Conservation (phyloP, 2,797 vertebrate species). For the Sardinella longiceps region DNA sequence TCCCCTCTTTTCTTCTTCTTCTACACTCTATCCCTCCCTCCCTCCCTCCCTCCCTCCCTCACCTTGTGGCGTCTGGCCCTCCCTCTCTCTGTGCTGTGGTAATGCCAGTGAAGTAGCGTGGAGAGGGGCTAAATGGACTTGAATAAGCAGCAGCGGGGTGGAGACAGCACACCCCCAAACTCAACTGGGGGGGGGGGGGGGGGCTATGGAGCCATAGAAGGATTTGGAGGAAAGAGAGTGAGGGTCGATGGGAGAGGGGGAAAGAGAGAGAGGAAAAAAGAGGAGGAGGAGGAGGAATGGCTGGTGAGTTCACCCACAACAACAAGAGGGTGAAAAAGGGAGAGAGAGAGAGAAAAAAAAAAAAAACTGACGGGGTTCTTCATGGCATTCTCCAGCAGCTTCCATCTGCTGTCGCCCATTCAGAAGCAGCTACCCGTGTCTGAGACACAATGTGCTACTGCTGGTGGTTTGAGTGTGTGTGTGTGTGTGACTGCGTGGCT, state of each 20-base stretch:
- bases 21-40: not conserved
- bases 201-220: not conserved
- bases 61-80: too few species aligned
- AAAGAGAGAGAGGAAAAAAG: not conserved
- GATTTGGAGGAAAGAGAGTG: not conserved
- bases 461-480: constrained; percentile 20
- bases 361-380: not conserved
- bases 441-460: constrained; percentile 20
- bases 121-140: constrained; percentile 2
- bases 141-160: not conserved
- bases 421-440: constrained; percentile 38
- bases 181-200: not conserved
- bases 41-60: not conserved
- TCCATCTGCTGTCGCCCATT: constrained; percentile 43
- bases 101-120: not conserved
- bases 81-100: not conserved
- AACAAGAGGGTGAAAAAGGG: not conserved
- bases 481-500: constrained; percentile 6
- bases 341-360: not conserved
- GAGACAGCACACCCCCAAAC: not conserved
- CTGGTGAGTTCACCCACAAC: not conserved
- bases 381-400: not conserved
- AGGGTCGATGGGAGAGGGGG: too few species aligned
- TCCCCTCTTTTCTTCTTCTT: not conserved
- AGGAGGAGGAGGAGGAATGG: not conserved